These are phyloP conservation scores for Salvelinus fontinalis DNA, from an alignment of 2,113 vertebrate genomes.

Conservation along the genomic window DNA sequence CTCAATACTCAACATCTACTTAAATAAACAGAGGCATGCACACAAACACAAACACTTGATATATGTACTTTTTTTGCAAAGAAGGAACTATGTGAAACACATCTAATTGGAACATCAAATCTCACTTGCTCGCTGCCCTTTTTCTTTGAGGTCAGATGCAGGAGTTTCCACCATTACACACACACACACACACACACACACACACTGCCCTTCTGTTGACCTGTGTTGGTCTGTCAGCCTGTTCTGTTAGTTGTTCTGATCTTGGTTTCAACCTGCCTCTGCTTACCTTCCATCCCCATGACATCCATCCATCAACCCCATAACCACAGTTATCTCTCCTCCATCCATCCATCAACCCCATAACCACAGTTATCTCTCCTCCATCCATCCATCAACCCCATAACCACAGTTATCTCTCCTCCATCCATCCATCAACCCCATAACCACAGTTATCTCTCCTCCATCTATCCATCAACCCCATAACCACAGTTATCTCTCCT, in stretches of 20 bases:
- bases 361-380: not conserved
- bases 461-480: not conserved
- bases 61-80: not conserved
- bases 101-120: not conserved
- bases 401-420: too few relatives aligned
- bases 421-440: not conserved
- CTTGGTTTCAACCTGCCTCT: not conserved
- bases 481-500: too few relatives aligned
- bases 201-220: not conserved
- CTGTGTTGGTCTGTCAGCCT: not conserved
- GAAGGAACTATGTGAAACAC: conserved; percentile 2
- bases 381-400: not conserved
- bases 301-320: not conserved
- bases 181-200: too few relatives aligned
- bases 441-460: not conserved
- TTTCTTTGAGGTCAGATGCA: not conserved
- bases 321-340: too few relatives aligned
- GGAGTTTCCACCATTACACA: too few relatives aligned
- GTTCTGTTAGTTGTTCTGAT: not conserved
- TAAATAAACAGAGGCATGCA: conserved; percentile 27
- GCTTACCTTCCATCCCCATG: not conserved
- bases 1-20: conserved; percentile 19
- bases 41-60: conserved; percentile 42
- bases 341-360: not conserved
- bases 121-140: not conserved